Conservation (phyloP, 30 jellyfish, hydroid and myxozoan genomes). For the Hydra vulgaris region DNA sequence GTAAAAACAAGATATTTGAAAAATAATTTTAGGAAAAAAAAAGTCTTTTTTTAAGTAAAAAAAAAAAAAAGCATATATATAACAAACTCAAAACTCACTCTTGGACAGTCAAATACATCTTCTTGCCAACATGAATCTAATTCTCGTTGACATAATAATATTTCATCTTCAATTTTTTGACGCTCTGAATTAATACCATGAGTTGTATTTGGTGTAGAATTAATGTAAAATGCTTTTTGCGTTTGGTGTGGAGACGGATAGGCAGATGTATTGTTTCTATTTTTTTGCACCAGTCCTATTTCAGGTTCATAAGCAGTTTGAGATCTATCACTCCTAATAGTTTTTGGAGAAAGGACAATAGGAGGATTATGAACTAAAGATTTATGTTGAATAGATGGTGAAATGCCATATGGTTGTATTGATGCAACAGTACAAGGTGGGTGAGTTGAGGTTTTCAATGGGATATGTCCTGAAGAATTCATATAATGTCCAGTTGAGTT, state of each 20-base stretch:
- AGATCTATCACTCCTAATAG: background rate
- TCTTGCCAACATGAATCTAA: conserved; percentile 95
- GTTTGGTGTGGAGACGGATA: background rate
- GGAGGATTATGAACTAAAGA: background rate
- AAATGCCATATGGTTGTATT: conserved; percentile 12
- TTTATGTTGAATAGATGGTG: background rate
- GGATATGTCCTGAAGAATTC: background rate
- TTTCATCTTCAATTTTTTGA: conserved; percentile 59
- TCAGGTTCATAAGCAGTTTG: background rate
- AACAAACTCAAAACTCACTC: conserved; percentile 32
- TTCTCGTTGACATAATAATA: conserved; percentile 64
- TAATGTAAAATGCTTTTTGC: background rate
- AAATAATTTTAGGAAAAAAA: too few species aligned
- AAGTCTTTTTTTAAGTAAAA: too few species aligned
- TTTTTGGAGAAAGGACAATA: conserved; percentile 33
- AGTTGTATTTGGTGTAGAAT: background rate
- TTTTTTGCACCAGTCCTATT: background rate
- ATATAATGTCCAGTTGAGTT: background rate
- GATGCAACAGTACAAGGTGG: conserved; percentile 26
- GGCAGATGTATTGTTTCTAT: too few species aligned
- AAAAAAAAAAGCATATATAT: background rate
- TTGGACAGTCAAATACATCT: conserved; percentile 74
- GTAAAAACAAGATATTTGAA: too few species aligned
- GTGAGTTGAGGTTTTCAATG: background rate
- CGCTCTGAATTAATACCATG: conserved; percentile 23